A percentile compares a stretch with the other conserved stretches of the same genome.
Evolutionary conservation across 2,797 vertebrate species (phyloP).

Genomic region (Chromobotia macracanthus): DNA sequence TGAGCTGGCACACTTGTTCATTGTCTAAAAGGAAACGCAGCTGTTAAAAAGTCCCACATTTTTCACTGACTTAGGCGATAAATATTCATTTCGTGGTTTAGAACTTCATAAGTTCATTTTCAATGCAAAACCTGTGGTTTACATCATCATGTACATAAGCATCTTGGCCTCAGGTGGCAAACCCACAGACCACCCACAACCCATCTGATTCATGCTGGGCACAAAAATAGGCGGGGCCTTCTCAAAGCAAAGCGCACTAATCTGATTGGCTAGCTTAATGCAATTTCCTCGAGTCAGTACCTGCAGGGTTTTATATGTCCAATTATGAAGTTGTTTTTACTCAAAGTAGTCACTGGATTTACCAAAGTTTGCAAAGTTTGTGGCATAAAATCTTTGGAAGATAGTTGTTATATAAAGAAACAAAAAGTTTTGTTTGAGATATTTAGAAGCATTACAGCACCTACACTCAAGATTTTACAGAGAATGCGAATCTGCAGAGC

Average conservation of each 20-base stretch:
- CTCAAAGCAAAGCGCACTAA: neutral
- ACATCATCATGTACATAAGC: neutral
- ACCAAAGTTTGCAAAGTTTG: neutral
- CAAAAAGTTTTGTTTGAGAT: too few relatives aligned
- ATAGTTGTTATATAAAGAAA: neutral
- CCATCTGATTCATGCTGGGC: neutral
- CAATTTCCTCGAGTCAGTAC: neutral
- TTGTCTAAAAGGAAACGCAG: constrained; percentile 6
- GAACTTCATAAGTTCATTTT: neutral
- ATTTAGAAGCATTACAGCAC: too few relatives aligned
- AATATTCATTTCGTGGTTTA: neutral
- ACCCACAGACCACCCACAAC: neutral
- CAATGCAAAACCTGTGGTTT: constrained; percentile 1
- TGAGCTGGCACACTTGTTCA: neutral
- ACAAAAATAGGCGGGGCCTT: neutral
- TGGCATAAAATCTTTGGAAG: neutral
- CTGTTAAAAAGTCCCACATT: neutral
- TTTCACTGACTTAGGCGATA: neutral
- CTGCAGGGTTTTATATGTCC: neutral
- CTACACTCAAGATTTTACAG: too few relatives aligned
- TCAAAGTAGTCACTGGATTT: neutral
- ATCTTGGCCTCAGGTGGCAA: neutral
- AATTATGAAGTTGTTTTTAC: neutral
- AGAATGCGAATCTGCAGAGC: too few relatives aligned
- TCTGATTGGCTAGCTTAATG: neutral